Conservation (phyloP, 2,888 invertebrate species). For the Perizoma affinitatum region DNA sequence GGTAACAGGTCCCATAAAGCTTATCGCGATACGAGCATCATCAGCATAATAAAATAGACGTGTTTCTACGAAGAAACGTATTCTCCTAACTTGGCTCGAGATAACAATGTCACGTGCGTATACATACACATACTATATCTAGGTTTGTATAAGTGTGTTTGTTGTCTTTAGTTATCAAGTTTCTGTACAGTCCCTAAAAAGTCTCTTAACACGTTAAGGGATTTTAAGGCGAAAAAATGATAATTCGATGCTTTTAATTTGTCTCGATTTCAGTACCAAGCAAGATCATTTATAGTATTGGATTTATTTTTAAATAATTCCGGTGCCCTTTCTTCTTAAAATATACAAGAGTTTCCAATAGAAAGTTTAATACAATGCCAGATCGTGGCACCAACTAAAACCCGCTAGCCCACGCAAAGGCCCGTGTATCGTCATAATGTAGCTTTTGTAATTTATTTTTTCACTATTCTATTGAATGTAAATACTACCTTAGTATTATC, state of each 20-base stretch:
- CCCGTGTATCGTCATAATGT: conserved; percentile 46
- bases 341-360: not conserved
- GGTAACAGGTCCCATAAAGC: conserved; percentile 73
- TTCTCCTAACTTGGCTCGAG: conserved; percentile 73
- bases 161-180: not conserved
- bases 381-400: conserved; percentile 24
- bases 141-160: conserved; percentile 12
- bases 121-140: conserved; percentile 49
- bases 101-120: conserved; percentile 80
- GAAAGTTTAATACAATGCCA: conserved; percentile 12
- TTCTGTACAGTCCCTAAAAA: too few species aligned
- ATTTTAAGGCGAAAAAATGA: too few species aligned
- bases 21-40: conserved; percentile 70
- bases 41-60: conserved; percentile 78
- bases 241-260: too few species aligned
- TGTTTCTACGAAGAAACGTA: conserved; percentile 79
- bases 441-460: conserved; percentile 27
- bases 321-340: too few species aligned
- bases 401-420: conserved; percentile 50
- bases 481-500: too few species aligned
- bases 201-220: too few species aligned
- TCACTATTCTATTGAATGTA: too few species aligned
- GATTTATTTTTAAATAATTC: too few species aligned
- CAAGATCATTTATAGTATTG: too few species aligned
- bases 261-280: too few species aligned